A percentile compares a stretch with the other conserved stretches of the same genome.
These are phyloP conservation scores for Iphiclides podalirius DNA, from an alignment of 2,888 invertebrate species.

Conservation along the genomic window DNA sequence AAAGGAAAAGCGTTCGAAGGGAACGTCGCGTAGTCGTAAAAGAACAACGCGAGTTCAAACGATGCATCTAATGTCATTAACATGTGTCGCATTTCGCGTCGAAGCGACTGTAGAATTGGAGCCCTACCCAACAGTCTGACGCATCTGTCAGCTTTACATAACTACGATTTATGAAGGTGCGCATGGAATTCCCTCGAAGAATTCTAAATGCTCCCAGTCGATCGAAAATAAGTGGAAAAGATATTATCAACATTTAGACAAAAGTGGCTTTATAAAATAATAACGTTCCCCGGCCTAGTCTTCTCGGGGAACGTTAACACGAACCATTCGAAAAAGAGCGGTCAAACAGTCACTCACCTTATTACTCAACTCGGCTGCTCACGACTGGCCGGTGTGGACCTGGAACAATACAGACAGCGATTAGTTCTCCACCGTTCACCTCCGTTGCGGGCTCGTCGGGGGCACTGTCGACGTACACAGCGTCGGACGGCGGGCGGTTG, in stretches of 20 bases:
- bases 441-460: background rate
- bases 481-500: slow-evolving; percentile 31
- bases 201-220: too few relatives aligned
- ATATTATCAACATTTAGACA: background rate
- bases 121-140: slow-evolving; percentile 23
- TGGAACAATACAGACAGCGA: slow-evolving; percentile 52
- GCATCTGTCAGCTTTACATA: slow-evolving; percentile 11
- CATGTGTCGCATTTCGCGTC: slow-evolving; percentile 61
- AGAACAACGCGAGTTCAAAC: slow-evolving; percentile 45
- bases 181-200: background rate
- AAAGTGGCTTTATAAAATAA: too few relatives aligned
- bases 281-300: too few relatives aligned
- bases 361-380: slow-evolving; percentile 41
- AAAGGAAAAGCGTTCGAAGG: slow-evolving; percentile 47
- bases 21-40: slow-evolving; percentile 47
- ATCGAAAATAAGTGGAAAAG: too few relatives aligned
- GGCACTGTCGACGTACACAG: slow-evolving; percentile 43
- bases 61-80: slow-evolving; percentile 61
- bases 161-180: background rate
- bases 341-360: slow-evolving; percentile 44
- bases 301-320: too few relatives aligned
- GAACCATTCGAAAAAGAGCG: slow-evolving; percentile 30
- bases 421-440: slow-evolving; percentile 33
- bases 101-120: slow-evolving; percentile 29
- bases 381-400: slow-evolving; percentile 48